A percentile compares a stretch with the other conserved stretches of the same genome.
phyloP scores from a whole-genome alignment of 1,140 invertebrate species.

The Leptoteleia sp. region DNA sequence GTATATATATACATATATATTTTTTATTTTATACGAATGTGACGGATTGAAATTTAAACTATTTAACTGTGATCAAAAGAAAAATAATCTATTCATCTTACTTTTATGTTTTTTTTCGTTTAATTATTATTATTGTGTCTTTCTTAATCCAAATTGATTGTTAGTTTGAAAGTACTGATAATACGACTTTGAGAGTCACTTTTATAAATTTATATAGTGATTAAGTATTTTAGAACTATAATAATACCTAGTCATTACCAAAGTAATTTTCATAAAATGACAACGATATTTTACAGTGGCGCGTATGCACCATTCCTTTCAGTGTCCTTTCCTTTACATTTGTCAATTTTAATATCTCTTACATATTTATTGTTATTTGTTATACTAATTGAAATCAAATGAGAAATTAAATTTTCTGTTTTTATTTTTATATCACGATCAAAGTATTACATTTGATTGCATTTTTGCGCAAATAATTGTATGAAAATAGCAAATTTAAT shows the following conservation, averaged over 20 bases:
- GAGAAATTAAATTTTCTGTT: slow-evolving; percentile 6
- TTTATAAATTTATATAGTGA: slow-evolving; percentile 43
- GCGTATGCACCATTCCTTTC: slow-evolving; percentile 55
- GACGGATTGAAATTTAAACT: neutral
- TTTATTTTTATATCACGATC: neutral
- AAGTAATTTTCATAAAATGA: slow-evolving; percentile 74
- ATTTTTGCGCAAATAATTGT: neutral
- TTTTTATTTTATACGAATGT: neutral
- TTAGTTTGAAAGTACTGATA: slow-evolving; percentile 62
- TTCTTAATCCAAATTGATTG: slow-evolving; percentile 40
- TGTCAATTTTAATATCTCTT: slow-evolving; percentile 38
- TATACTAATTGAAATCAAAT: slow-evolving; percentile 9
- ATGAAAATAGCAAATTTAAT: slow-evolving; percentile 3
- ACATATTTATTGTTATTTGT: slow-evolving; percentile 37
- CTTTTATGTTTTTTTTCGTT: too few species aligned
- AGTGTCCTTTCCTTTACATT: slow-evolving; percentile 34
- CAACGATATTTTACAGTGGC: slow-evolving; percentile 60
- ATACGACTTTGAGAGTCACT: slow-evolving; percentile 31
- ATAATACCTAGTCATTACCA: slow-evolving; percentile 81
- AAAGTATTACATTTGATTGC: neutral
- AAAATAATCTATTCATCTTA: slow-evolving; percentile 12
- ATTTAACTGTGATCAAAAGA: slow-evolving; percentile 42
- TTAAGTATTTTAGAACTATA: slow-evolving; percentile 60
- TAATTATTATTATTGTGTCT: slow-evolving; percentile 12
- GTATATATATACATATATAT: too few species aligned